Evolutionary conservation across 2,113 vertebrate genomes (phyloP).

Genomic region (Gyps fulvus): DNA sequence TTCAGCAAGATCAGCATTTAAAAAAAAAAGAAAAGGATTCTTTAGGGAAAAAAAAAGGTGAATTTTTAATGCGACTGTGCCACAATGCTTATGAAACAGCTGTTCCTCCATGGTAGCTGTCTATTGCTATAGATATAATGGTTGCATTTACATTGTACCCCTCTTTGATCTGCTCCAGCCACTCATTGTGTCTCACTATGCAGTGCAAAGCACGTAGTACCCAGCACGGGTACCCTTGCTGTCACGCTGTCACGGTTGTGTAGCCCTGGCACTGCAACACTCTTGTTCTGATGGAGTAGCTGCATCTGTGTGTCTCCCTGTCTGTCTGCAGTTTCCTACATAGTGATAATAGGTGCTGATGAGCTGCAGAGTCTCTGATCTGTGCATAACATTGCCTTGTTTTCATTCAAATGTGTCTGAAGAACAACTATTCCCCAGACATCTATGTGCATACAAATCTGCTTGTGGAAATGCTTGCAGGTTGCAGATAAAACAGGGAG

Average conservation of each 20-base stretch:
- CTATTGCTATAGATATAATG: not conserved
- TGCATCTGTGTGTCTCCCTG: not conserved
- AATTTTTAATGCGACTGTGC: not conserved
- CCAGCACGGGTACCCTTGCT: fast-evolving
- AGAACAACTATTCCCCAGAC: not conserved
- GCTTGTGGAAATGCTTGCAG: not conserved
- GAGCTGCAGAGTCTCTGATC: not conserved
- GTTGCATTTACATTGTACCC: not conserved
- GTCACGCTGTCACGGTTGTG: fast-evolving
- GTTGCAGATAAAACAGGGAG: not conserved
- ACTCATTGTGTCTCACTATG: fast-evolving
- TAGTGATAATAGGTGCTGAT: not conserved
- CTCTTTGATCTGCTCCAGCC: not conserved
- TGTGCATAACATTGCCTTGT: slow-evolving; percentile 11
- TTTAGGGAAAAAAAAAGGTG: not conserved
- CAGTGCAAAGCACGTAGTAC: fast-evolving
- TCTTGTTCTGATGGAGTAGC: not conserved
- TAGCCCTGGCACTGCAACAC: not conserved
- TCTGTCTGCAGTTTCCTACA: not conserved
- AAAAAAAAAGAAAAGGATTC: not conserved
- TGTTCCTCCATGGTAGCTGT: not conserved
- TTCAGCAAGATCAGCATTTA: not conserved
- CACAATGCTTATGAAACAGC: not conserved
- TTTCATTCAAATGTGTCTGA: not conserved
- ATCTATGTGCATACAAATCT: not conserved